A percentile compares a stretch with the other conserved stretches of the same genome.
These are phyloP conservation scores for Muntiacus muntjak DNA, from an alignment of 2,113 vertebrate genomes.

Conservation along the genomic window DNA sequence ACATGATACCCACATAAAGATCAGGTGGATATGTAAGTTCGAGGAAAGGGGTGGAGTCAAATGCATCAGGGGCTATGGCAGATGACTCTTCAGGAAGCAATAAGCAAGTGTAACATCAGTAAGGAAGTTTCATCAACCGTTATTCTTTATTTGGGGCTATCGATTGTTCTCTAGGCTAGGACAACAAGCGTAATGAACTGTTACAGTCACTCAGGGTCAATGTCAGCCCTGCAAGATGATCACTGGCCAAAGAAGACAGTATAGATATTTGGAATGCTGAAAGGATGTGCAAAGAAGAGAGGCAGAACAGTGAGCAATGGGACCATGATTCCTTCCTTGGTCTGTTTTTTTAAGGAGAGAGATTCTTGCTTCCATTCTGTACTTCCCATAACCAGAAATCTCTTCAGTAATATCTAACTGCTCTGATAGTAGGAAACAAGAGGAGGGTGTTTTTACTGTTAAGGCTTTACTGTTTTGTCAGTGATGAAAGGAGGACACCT, in stretches of 20 bases:
- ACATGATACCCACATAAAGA: background rate
- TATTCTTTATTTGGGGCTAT: constrained; percentile 38
- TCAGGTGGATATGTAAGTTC: background rate
- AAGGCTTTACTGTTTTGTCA: background rate
- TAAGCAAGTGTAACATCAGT: constrained; percentile 34
- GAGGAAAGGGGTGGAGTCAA: background rate
- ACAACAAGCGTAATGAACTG: constrained; percentile 30
- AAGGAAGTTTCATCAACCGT: constrained; percentile 49
- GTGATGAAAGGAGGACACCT: background rate
- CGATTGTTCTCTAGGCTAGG: background rate
- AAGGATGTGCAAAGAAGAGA: background rate
- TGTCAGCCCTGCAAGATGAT: constrained; percentile 25
- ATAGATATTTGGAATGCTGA: background rate
- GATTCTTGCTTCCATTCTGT: background rate
- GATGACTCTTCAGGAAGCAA: background rate
- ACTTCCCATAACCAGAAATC: background rate
- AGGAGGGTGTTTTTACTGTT: background rate
- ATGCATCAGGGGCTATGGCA: background rate
- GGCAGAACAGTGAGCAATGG: no score
- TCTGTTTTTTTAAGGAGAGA: background rate
- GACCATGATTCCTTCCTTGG: background rate
- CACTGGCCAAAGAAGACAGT: background rate
- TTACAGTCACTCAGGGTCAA: background rate
- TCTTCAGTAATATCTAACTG: background rate
- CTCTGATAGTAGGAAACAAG: background rate